A percentile compares a stretch with the other conserved stretches of the same genome.
These are phyloP conservation scores for Crotalus horridus DNA, from an alignment of 2,113 vertebrate genomes.

Conservation along the genomic window DNA sequence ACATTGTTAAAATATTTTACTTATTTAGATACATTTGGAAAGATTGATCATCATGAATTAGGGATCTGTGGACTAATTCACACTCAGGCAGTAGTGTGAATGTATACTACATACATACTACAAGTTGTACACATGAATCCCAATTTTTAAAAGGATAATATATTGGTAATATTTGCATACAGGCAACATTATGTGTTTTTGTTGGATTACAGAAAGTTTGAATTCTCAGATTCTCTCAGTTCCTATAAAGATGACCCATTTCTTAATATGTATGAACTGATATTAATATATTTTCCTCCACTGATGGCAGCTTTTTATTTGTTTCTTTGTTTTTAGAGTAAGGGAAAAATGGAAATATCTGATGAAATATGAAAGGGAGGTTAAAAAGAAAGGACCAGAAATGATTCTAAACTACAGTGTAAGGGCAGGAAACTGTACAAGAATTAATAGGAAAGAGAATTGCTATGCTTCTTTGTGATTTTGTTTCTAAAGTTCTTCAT, in stretches of 20 bases:
- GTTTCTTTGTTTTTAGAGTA: not conserved
- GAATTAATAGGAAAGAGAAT: not conserved
- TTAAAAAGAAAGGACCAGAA: not conserved
- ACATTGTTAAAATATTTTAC: conserved; percentile 13
- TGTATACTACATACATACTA: not conserved
- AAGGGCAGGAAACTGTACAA: not conserved
- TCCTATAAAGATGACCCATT: not conserved
- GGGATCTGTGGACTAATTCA: not conserved
- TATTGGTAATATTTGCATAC: not conserved
- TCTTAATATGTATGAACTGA: not conserved
- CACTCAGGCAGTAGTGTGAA: not conserved
- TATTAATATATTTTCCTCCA: not conserved
- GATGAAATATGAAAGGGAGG: not conserved
- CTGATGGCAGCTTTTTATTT: not conserved
- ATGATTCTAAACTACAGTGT: not conserved
- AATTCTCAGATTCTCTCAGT: not conserved
- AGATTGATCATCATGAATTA: conserved; percentile 1
- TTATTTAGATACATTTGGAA: conserved; percentile 32
- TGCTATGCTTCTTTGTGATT: not conserved
- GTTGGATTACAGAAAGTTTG: too few relatives aligned
- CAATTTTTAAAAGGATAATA: not conserved
- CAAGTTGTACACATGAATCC: not conserved
- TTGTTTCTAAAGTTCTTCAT: not conserved
- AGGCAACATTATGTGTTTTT: not conserved
- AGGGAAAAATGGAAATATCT: not conserved